Evolutionary conservation across 2,888 invertebrate species (phyloP), one percentile per base, ranked within the genome.

Genomic region (Folsomia manolachei): DNA sequence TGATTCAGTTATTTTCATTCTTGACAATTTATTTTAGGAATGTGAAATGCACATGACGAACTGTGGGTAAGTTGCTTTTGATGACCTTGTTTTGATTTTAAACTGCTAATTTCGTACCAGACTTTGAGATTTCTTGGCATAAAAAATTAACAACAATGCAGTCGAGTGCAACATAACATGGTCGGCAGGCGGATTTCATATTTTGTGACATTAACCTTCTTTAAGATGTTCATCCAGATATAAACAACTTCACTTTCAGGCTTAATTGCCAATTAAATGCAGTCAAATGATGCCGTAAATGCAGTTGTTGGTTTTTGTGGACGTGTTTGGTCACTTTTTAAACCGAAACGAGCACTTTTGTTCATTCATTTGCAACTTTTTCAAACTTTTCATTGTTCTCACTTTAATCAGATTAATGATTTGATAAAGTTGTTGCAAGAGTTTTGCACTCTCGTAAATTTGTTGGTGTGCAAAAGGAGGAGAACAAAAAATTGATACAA

Each of bases 1-100:
- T 39, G 39, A 39, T 39, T 39, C 39, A 39, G 14, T 39, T 39
- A 39, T n/a, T n/a, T n/a, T n/a, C n/a, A n/a, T n/a, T n/a, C n/a
- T n/a, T n/a, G 14, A 39, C 14, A 39, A 39, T 39, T 39, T 9
- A 39, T 39, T 39, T 14, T 39, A 39, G 39, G 39, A 93, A 85
- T 95, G 95, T 82, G 90, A 93, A 83, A 95, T 95, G 94, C 92
- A 91, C 84, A 89, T 91, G 83, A 91, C 91, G 83, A 94, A 94
- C 83, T 95, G 94, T 85, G 94, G 92, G 91, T 91, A 82, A 85
- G 85, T n/a, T n/a, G n/a, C 4, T 39, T 39, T 81, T 60, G 25
- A n/a, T 19, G 68, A 21, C 25, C 26, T 25, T 21, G 2, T 26
- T 23, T 26, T 27, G 14, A 27, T 39, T 39, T 14, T 39, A 14